Evolutionary conservation across 1,140 invertebrate genomes (phyloP).

Genomic region (Drosophila murphyi): DNA sequence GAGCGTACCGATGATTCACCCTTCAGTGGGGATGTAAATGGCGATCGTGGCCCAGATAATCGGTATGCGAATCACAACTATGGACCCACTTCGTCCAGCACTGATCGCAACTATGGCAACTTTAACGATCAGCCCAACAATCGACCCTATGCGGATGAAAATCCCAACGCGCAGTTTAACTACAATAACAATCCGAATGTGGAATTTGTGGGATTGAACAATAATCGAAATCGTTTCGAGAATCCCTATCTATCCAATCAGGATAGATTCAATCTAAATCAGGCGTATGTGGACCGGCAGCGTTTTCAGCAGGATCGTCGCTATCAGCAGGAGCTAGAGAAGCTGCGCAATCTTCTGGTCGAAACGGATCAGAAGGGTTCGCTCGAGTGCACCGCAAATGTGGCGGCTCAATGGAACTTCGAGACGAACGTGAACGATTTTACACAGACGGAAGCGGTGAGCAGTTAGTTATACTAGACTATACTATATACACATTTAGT

Average conservation of each 20-base stretch:
- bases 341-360: slow-evolving; percentile 86
- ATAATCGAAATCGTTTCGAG: slow-evolving; percentile 71
- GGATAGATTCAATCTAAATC: slow-evolving; percentile 78
- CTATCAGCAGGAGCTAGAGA: slow-evolving; percentile 78
- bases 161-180: slow-evolving; percentile 54
- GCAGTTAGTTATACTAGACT: slow-evolving; percentile 73
- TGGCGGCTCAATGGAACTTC: slow-evolving; percentile 93
- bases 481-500: slow-evolving; percentile 10
- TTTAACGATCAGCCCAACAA: slow-evolving; percentile 46
- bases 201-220: slow-evolving; percentile 58
- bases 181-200: slow-evolving; percentile 65
- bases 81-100: slow-evolving; percentile 52
- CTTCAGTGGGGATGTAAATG: slow-evolving; percentile 58
- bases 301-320: slow-evolving; percentile 78
- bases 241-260: slow-evolving; percentile 74
- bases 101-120: slow-evolving; percentile 53
- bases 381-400: slow-evolving; percentile 91
- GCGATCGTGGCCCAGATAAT: slow-evolving; percentile 39
- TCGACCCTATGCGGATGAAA: slow-evolving; percentile 19
- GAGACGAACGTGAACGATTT: slow-evolving; percentile 94
- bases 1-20: slow-evolving; percentile 62
- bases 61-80: slow-evolving; percentile 71
- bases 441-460: slow-evolving; percentile 92
- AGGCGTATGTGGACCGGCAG: slow-evolving; percentile 66
- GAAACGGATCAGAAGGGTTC: slow-evolving; percentile 90